Conservation (phyloP, 1,140 invertebrate species). For the Zaprionus gabonicus region DNA sequence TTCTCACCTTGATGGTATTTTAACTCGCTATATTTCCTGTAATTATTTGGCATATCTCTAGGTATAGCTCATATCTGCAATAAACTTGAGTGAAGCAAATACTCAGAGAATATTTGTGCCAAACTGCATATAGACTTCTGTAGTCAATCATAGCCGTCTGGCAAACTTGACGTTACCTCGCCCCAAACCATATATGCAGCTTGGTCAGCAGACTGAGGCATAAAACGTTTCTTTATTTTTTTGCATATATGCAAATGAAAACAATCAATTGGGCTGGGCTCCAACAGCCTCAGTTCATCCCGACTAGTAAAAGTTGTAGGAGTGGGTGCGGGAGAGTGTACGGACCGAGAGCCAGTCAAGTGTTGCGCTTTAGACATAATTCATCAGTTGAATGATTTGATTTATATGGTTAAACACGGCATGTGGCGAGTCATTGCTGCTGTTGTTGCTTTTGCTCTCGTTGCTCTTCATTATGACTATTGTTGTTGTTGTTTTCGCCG, state of each 20-base stretch:
- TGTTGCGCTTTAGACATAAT: slow-evolving; percentile 77
- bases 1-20: neutral
- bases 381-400: slow-evolving; percentile 80
- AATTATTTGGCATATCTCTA: neutral
- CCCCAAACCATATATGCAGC: neutral
- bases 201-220: slow-evolving; percentile 39
- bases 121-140: neutral
- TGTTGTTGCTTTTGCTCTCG: slow-evolving; percentile 8
- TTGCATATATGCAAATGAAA: slow-evolving; percentile 67
- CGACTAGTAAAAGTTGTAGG: neutral
- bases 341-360: slow-evolving; percentile 63
- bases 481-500: slow-evolving; percentile 7
- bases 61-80: neutral
- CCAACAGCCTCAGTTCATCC: neutral
- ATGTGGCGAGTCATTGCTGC: slow-evolving; percentile 62
- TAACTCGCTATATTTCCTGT: neutral
- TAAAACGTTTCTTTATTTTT: slow-evolving; percentile 32
- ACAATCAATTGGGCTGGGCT: slow-evolving; percentile 39
- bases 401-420: slow-evolving; percentile 80
- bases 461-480: neutral
- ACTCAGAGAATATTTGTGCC: neutral
- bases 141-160: neutral
- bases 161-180: slow-evolving; percentile 5
- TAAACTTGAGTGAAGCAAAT: neutral
- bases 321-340: neutral